Base-by-base conservation (phyloP, 2,113 vertebrate species). In the Junco hyemalis region DNA sequence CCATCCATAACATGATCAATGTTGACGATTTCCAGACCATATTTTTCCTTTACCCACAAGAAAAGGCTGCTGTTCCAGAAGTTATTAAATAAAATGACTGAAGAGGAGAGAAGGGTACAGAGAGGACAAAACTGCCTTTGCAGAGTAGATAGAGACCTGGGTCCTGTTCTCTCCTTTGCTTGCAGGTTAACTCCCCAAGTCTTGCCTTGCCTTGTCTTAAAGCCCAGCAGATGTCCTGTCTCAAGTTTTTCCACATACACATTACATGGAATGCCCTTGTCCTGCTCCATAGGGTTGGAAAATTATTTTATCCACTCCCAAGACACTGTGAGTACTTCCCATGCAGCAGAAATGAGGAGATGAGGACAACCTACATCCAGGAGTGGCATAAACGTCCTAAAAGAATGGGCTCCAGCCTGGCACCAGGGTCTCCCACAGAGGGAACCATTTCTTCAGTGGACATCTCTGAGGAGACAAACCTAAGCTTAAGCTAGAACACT, bases 311-410 rank as follows among this genome's bases (percentile, higher is more conserved):
- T 29, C 8, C 6, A 17, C 8, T 57, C 53, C 29, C 44, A 56
- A 38, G 35, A 35, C 38, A 66, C 59, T 28, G 25, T 44, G 56
- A 44, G 29, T 38, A 16, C 20, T 74, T 84, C 11, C 50, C 21
- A 26, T 5, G 16, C 14, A 68, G 61, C 71, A 85, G 70, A 79
- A 63, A 18, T 57, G 21, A 69, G 17, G 24, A 72, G 24, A 60
- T 47, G 47, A 84, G 65, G 22, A 68, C 51, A 82, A 1, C 4
- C 35, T 36, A 22, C 0, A 0, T 2, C 48, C 57, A 81, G 11
- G n/a, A 23, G 9, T 29, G 38, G 12, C 8, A 73, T 45, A 45
- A 23, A 61, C 45, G 33, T 59, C 68, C 84, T 71, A 35, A 63
- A 63, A 68, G 24, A 21, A 42, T 50, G 51, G 25, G 31, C 42